phyloP scores from a whole-genome alignment of 1,140 invertebrate genomes.

The Drosophila mojavensis region DNA sequence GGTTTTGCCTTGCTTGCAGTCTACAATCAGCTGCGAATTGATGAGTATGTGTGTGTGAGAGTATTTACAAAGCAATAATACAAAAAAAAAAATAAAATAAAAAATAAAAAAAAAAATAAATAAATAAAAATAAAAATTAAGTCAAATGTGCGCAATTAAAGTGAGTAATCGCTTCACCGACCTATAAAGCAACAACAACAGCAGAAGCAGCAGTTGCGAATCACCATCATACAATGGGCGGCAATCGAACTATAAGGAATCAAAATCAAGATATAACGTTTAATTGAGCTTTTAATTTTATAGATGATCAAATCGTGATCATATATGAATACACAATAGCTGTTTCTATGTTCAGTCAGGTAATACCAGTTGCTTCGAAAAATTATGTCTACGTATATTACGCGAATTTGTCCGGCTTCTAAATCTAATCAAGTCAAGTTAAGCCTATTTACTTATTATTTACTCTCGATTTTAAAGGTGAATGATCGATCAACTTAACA shows the following conservation, averaged over 20 bases:
- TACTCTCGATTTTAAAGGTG: slow-evolving; percentile 32
- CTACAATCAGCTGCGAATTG: neutral
- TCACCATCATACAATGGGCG: slow-evolving; percentile 57
- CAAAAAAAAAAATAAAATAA: slow-evolving; percentile 37
- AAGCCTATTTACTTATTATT: neutral
- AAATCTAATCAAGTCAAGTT: neutral
- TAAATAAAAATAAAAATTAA: slow-evolving; percentile 67
- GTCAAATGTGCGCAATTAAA: slow-evolving; percentile 79
- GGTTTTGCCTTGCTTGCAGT: slow-evolving; percentile 58
- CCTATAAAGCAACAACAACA: slow-evolving; percentile 40
- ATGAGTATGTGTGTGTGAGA: neutral
- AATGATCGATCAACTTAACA: slow-evolving; percentile 18
- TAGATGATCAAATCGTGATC: slow-evolving; percentile 40
- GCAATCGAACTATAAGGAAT: slow-evolving; percentile 63
- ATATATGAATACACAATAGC: neutral
- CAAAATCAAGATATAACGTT: slow-evolving; percentile 69
- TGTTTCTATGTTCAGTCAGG: neutral
- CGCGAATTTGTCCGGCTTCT: neutral
- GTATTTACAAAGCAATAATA: neutral
- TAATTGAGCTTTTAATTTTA: slow-evolving; percentile 57
- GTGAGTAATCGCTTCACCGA: slow-evolving; percentile 66
- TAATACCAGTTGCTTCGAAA: no score
- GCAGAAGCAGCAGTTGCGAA: slow-evolving; percentile 36
- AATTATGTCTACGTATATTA: no score
- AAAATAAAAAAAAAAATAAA: slow-evolving; percentile 57